A percentile compares a stretch with the other conserved stretches of the same genome.
phyloP scores from a whole-genome alignment of 2,113 vertebrate genomes.

The Xiphophorus hellerii region DNA sequence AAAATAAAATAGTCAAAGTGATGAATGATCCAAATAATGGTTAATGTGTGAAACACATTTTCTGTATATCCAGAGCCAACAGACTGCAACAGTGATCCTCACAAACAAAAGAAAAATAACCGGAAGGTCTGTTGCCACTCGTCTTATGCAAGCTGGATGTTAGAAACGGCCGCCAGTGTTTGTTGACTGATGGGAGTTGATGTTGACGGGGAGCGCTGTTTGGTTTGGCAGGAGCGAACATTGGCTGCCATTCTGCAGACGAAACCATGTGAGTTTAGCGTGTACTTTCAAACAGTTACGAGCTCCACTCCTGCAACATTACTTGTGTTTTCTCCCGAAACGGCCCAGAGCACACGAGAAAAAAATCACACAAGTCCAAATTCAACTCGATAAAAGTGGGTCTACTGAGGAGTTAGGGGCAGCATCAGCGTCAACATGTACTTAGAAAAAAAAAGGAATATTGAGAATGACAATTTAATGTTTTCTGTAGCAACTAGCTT shows the following conservation, averaged over 20 bases:
- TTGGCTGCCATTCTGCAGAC: constrained; percentile 49
- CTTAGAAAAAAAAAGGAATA: background rate
- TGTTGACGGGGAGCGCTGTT: constrained; percentile 70
- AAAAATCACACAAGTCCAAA: background rate
- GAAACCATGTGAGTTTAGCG: constrained; percentile 42
- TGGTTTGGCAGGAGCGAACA: constrained; percentile 61
- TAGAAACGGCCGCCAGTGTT: constrained; percentile 43
- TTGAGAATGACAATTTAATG: background rate
- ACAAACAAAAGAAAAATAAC: background rate
- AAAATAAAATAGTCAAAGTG: background rate
- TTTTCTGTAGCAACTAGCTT: background rate
- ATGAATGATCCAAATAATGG: background rate
- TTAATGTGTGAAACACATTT: background rate
- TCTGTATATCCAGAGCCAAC: background rate
- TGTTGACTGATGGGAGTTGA: constrained; percentile 63
- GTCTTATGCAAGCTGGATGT: constrained; percentile 34
- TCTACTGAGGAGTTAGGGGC: background rate
- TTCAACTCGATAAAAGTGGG: background rate
- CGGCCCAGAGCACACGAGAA: constrained; percentile 14
- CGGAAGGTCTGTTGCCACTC: constrained; percentile 46
- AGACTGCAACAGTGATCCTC: constrained; percentile 13
- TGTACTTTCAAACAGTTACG: constrained; percentile 31
- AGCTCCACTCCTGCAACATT: constrained; percentile 21
- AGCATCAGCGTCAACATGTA: background rate
- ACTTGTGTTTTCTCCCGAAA: constrained; percentile 3